Percentiles rank a stretch among this genome's conserved stretches.
These are phyloP conservation scores for Diplazon laetatorius DNA, from an alignment of 2,888 invertebrate genomes.

Conservation along the genomic window DNA sequence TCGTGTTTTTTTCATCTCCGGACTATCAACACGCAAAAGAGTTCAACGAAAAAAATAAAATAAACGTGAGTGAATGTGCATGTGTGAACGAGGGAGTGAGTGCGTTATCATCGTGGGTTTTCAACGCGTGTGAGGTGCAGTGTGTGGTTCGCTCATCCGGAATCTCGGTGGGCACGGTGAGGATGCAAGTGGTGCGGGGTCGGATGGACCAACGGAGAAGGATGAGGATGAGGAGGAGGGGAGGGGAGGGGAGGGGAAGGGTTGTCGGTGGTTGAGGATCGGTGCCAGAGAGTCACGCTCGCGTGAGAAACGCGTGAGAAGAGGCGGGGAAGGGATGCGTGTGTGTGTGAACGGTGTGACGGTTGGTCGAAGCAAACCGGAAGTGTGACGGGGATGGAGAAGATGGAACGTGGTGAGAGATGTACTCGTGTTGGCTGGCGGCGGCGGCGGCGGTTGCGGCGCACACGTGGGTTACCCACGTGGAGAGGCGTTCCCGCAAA, in stretches of 20 bases:
- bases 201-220: too few relatives aligned
- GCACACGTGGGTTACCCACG: slow-evolving; percentile 81
- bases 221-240: too few relatives aligned
- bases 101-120: slow-evolving; percentile 50
- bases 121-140: slow-evolving; percentile 52
- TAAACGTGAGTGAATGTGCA: slow-evolving; percentile 11
- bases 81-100: slow-evolving; percentile 9
- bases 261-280: slow-evolving; percentile 54
- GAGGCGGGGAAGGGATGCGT: slow-evolving; percentile 24
- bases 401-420: slow-evolving; percentile 54
- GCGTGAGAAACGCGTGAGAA: slow-evolving; percentile 31
- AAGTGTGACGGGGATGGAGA: slow-evolving; percentile 68
- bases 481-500: slow-evolving; percentile 80
- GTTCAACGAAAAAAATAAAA: slow-evolving; percentile 43
- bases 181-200: too few relatives aligned
- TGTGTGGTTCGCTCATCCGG: slow-evolving; percentile 52
- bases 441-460: too few relatives aligned
- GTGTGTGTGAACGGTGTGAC: too few relatives aligned
- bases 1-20: too few relatives aligned
- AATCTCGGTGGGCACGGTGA: too few relatives aligned
- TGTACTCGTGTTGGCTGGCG: slow-evolving; percentile 45
- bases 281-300: slow-evolving; percentile 53
- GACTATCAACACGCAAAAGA: too few relatives aligned
- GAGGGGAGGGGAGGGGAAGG: neutral
- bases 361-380: slow-evolving; percentile 60